Percentiles rank a stretch among this genome's conserved stretches.
Conservation (phyloP, 2,113 vertebrate species). For the Alouatta palliata region DNA sequence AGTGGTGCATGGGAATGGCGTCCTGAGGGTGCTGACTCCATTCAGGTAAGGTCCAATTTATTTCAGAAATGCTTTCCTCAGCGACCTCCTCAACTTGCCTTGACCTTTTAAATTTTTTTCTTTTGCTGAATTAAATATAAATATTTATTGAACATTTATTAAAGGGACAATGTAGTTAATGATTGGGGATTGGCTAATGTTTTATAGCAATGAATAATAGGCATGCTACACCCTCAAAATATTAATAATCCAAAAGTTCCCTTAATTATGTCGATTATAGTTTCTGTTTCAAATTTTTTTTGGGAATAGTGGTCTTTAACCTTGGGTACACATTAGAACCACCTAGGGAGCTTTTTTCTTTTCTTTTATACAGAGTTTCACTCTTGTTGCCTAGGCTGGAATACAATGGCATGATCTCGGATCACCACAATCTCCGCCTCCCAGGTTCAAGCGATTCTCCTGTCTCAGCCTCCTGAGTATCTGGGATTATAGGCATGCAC, state of each 20-base stretch:
- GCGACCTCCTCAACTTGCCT: background rate
- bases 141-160: background rate
- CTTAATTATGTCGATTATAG: background rate
- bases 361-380: no score
- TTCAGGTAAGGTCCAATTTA: background rate
- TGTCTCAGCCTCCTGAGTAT: no score
- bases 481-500: no score
- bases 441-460: no score
- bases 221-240: background rate
- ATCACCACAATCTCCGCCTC: no score
- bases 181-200: background rate
- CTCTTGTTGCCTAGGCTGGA: no score
- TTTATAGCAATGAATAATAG: background rate
- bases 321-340: background rate
- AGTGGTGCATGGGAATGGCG: no score
- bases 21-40: background rate
- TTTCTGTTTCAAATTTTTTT: conserved; percentile 3
- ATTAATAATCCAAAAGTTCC: background rate
- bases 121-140: background rate
- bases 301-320: background rate
- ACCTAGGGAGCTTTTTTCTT: no score
- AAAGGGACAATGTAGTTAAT: background rate
- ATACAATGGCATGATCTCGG: no score
- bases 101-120: background rate
- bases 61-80: background rate